A percentile compares a stretch with the other conserved stretches of the same genome.
Evolutionary conservation across 2,797 vertebrate species (phyloP).

Genomic region (Graptemys geographica): DNA sequence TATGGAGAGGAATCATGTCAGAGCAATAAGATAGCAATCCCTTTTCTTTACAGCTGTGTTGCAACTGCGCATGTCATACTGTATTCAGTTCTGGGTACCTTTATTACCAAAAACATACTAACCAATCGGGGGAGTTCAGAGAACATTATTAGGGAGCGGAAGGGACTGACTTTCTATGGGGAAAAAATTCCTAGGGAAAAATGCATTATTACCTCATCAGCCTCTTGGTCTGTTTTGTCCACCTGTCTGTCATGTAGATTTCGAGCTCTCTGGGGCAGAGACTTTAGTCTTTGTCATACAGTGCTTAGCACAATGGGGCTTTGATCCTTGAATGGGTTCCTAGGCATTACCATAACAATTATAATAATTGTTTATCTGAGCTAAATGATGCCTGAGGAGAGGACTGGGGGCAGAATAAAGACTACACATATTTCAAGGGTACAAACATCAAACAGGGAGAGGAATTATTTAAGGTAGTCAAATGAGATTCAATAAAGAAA

Average conservation of each 20-base stretch:
- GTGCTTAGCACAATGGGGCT: neutral
- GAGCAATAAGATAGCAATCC: neutral
- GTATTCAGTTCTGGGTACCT: neutral
- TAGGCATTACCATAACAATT: neutral
- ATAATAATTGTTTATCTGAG: neutral
- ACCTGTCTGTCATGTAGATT: neutral
- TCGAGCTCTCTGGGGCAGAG: neutral
- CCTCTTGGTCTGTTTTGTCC: neutral
- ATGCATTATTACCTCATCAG: too few relatives aligned
- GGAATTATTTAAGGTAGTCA: neutral
- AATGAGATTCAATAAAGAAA: accelerated
- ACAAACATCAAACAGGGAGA: neutral
- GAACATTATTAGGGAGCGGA: neutral
- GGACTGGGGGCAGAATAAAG: neutral
- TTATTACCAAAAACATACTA: neutral
- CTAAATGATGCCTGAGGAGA: neutral
- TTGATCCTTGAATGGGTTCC: neutral
- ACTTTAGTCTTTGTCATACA: neutral
- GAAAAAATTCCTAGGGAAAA: neutral
- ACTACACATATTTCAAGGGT: neutral
- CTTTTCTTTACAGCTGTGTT: neutral
- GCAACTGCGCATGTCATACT: neutral
- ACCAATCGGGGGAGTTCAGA: neutral
- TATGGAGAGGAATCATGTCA: neutral
- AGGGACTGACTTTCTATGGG: neutral